Evolutionary conservation across 2,888 invertebrate genomes (phyloP).

Genomic region (Cryptophagus acutangulus): DNA sequence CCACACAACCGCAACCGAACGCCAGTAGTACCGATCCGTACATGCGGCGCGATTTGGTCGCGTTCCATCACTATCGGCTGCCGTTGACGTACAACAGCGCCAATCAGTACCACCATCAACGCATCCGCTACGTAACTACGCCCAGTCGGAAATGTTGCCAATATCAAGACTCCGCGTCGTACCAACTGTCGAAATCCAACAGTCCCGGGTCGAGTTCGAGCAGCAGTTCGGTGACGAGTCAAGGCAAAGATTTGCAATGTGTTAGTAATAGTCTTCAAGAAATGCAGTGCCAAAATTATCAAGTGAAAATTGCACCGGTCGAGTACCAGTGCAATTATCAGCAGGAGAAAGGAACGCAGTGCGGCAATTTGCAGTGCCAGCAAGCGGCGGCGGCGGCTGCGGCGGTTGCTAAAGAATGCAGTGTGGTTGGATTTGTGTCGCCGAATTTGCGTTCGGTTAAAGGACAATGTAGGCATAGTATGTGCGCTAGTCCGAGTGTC

Average conservation of each 20-base stretch:
- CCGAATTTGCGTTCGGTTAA: constrained; percentile 34
- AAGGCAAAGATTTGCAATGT: constrained; percentile 25
- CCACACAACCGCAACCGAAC: constrained; percentile 30
- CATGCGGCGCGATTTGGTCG: constrained; percentile 55
- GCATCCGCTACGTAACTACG: constrained; percentile 40
- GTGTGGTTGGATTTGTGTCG: constrained; percentile 33
- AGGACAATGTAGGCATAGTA: constrained; percentile 47
- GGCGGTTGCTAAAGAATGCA: constrained; percentile 30
- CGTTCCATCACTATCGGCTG: constrained; percentile 56
- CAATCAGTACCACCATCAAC: constrained; percentile 43
- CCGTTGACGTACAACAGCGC: constrained; percentile 48
- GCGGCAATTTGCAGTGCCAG: constrained; percentile 36
- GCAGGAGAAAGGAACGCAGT: constrained; percentile 48
- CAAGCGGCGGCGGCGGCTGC: no score
- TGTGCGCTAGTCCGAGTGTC: constrained; percentile 47
- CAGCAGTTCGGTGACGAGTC: constrained; percentile 50
- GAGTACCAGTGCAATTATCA: constrained; percentile 29
- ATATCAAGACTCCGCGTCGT: constrained; percentile 41
- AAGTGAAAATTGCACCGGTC: constrained; percentile 27
- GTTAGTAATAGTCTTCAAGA: constrained; percentile 37
- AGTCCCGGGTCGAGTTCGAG: constrained; percentile 51
- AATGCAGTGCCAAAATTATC: constrained; percentile 46
- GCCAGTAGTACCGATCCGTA: constrained; percentile 51
- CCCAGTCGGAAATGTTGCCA: constrained; percentile 46
- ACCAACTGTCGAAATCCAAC: constrained; percentile 42